Evolutionary conservation across 1,140 invertebrate genomes (phyloP), one percentile per base, ranked within the genome.

Genomic region (Aphaenogaster rudis): DNA sequence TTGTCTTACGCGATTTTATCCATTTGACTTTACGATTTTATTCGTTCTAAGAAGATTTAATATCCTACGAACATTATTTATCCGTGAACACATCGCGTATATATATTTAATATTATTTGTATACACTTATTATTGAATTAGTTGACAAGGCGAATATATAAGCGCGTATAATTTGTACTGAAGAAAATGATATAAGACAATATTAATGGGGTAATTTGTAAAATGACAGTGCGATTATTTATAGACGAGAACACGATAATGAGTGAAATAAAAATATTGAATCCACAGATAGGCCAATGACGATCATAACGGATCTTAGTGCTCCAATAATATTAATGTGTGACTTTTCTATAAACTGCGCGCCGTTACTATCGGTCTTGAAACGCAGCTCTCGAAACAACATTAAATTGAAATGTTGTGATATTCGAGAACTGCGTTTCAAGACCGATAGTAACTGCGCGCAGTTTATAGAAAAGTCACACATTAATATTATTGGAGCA

Each of bases 101-200:
- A 28, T 54, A 39, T 81, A 66, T 82, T 59, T 74, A 48, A 28
- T 69, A 69, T 69, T 48, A 28, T 50, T 69, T 69, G 13, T 69
- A 69, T 69, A 39, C 42, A 63, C 71, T 69, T 59, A 69, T 67
- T 72, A 74, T 74, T 57, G 48, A 72, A 74, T 74, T 59, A 39
- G 57, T 28, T 48, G 42, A 80, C 45, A 67, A 67, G 9, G 4
- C 52, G 45, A 57, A 81, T 54, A 50, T 64, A 66, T 59, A 42
- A 48, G 48, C 8, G 0, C 11, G 11, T 48, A 69, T 69, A 28
- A 74, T 82, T 82, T 82, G 5, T 74, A 74, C 17, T 54, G 48
- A 42, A 82, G 28, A 57, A 67, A 36, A 59, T 82, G 21, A 66
- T 67, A 67, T 39, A 82, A 59, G 67, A 82, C 39, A 80, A 28